Evolutionary conservation across 2,797 vertebrate genomes (phyloP).

Genomic region (Lagorchestes hirsutus): DNA sequence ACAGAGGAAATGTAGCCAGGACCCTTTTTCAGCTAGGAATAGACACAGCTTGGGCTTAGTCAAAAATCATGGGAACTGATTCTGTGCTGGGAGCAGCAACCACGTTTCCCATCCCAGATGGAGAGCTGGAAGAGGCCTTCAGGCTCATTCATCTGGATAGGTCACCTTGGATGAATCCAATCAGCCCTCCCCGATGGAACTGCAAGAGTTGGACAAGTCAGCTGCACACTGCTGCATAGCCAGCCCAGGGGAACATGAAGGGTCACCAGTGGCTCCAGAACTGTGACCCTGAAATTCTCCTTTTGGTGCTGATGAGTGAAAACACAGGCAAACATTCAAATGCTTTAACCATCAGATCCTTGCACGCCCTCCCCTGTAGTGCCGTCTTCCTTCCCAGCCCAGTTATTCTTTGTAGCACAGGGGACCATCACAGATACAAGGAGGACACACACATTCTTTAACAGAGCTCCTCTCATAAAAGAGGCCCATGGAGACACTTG

Average conservation of each 20-base stretch:
- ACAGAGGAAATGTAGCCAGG: conserved; percentile 44
- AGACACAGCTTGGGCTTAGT: conserved; percentile 26
- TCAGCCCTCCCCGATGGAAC: too few species aligned
- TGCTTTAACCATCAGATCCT: too few species aligned
- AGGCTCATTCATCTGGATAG: neutral
- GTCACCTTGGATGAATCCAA: too few species aligned
- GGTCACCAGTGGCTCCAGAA: neutral
- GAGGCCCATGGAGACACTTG: too few species aligned
- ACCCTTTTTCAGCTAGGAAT: conserved; percentile 7
- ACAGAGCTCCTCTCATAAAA: too few species aligned
- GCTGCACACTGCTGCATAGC: too few species aligned
- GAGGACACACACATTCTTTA: too few species aligned
- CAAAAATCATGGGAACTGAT: conserved; percentile 28
- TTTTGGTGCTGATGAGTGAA: too few species aligned
- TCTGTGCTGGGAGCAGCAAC: conserved; percentile 11
- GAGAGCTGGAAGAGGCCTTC: neutral
- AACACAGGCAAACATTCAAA: too few species aligned
- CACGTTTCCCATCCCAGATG: neutral
- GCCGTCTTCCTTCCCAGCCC: neutral
- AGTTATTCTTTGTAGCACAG: neutral
- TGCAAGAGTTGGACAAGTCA: neutral
- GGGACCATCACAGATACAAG: neutral
- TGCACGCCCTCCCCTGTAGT: too few species aligned
- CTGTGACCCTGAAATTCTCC: too few species aligned
- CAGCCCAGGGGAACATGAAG: neutral